Base-by-base conservation (phyloP, 2,113 vertebrate genomes). In the Triplophysa siluroides region DNA sequence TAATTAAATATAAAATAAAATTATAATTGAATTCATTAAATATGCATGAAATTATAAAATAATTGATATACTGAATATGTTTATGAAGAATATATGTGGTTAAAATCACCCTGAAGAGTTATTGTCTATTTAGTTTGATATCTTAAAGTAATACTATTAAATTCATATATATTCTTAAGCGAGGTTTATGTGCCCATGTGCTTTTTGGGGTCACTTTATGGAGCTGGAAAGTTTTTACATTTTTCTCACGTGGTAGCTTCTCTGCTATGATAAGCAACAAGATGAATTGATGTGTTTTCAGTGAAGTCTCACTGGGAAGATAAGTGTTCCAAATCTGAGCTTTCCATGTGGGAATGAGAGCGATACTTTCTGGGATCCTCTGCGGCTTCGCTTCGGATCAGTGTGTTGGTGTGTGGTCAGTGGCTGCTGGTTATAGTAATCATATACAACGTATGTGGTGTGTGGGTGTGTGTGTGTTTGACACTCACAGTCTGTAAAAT, bases 391-490 rank as follows among this genome's bases (percentile, higher is more conserved):
- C 54, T 60, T 58, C 29, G 23, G 70, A 73, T 73, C 52, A 21
- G 19, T 73, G 54, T 56, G 69, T n/a, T 47, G 16, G 16, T 43
- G 56, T 61, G 56, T 41, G 72, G 72, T 75, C 56, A 75, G 56
- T 75, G 38, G 72, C 38, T 75, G 41, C 33, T 62, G 58, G 19
- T 45, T 38, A 62, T 45, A 47, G 62, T 47, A 75, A 75, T 75
- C 4, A 61, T 47, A 38, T 45, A 43, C 19, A 13, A 19, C 1
- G 14, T 16, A 21, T 60, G 6, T 58, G 29, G 16, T 56, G 9
- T 23, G 60, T 63, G 73, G 8, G 73, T 38, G 69, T 21, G 12
- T 38, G 73, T 38, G 69, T 21, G 12, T 38, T 38, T 72, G 26
- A 72, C 41, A 24, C 58, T 47, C 41, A 26, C 16, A 29, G 58